A percentile compares a stretch with the other conserved stretches of the same genome.
These are phyloP conservation scores for Podargus strigoides DNA, from an alignment of 2,797 vertebrate species.

Conservation along the genomic window DNA sequence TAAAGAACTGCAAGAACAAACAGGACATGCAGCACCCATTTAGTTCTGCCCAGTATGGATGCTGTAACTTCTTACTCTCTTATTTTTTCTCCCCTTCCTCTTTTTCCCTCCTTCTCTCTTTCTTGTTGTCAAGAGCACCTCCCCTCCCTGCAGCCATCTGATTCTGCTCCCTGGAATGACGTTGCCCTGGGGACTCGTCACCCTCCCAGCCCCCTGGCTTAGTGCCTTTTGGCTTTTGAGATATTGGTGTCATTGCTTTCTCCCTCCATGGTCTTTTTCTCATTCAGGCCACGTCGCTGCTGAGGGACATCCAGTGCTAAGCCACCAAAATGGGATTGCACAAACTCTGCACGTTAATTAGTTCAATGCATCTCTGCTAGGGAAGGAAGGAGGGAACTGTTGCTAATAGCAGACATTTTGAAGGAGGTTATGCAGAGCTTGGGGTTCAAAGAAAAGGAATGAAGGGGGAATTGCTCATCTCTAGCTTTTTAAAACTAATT, in stretches of 20 bases:
- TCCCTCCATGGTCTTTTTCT: not conserved
- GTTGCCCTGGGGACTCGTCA: not conserved
- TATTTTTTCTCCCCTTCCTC: not conserved
- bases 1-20: not conserved
- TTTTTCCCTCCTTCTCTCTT: not conserved
- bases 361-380: not conserved
- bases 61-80: not conserved
- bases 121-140: not conserved
- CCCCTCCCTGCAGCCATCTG: not conserved
- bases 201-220: not conserved
- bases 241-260: not conserved
- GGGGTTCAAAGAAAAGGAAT: not conserved
- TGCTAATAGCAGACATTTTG: constrained; percentile 5
- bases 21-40: not conserved
- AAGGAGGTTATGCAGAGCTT: not conserved
- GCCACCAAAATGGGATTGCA: constrained; percentile 52
- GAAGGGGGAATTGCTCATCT: not conserved
- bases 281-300: not conserved
- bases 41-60: not conserved
- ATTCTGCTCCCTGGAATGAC: not conserved
- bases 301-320: constrained; percentile 37
- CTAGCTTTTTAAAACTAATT: not conserved
- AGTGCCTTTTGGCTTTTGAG: not conserved
- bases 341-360: constrained; percentile 48
- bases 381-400: not conserved